Conservation (phyloP, 2,113 vertebrate genomes). For the Chascanopsetta lugubris region DNA sequence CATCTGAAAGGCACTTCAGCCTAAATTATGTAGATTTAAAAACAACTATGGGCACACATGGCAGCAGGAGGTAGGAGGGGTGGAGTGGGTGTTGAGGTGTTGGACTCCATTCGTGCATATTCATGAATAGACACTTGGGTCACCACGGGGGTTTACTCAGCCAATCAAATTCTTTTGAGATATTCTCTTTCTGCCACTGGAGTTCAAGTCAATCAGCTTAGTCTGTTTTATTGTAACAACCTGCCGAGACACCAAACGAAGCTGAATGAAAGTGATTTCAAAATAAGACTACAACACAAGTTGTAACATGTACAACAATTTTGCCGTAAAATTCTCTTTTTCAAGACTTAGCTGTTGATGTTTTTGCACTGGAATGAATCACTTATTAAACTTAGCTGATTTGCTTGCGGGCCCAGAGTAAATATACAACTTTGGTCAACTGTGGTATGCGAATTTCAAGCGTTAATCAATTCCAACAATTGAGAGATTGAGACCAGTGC, state of each 20-base stretch:
- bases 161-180: slow-evolving; percentile 60
- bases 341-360: not conserved
- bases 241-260: slow-evolving; percentile 10
- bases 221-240: slow-evolving; percentile 6
- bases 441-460: not conserved
- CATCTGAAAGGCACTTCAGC: slow-evolving; percentile 80
- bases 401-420: not conserved
- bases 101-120: slow-evolving; percentile 72
- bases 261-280: slow-evolving; percentile 12
- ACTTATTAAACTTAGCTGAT: not conserved
- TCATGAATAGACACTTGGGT: slow-evolving; percentile 66
- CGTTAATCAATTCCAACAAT: not conserved
- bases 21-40: slow-evolving; percentile 82
- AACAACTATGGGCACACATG: slow-evolving; percentile 71
- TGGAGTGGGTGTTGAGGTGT: slow-evolving; percentile 24
- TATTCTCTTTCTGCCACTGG: slow-evolving; percentile 11
- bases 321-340: not conserved
- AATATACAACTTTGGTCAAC: not conserved
- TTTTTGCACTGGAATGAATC: not conserved
- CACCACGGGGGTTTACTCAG: slow-evolving; percentile 48
- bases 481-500: not conserved
- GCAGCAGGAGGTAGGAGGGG: slow-evolving; percentile 44
- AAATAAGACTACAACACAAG: slow-evolving; percentile 13
- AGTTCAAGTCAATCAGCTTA: slow-evolving; percentile 24
- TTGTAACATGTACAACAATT: not conserved